Evolutionary conservation across 2,113 vertebrate species (phyloP).

Genomic region (Microcebus tavaratra): DNA sequence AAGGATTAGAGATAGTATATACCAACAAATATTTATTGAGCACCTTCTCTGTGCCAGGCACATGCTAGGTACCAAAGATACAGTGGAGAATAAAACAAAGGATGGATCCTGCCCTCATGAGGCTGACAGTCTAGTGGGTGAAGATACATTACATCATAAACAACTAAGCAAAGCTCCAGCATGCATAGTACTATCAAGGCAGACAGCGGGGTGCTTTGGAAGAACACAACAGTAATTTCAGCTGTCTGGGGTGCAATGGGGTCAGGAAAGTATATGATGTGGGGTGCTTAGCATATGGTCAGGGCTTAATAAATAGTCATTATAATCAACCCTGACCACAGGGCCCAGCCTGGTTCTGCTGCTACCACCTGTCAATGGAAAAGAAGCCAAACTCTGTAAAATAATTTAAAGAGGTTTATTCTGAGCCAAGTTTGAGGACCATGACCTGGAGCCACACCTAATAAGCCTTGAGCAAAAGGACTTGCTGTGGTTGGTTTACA

Average conservation of each 20-base stretch:
- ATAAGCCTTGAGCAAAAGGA: too few relatives aligned
- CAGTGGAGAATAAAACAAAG: not conserved
- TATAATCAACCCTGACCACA: not conserved
- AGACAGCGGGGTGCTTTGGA: not conserved
- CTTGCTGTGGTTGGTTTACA: too few relatives aligned
- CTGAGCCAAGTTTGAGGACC: too few relatives aligned
- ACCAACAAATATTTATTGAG: not conserved
- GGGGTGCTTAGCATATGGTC: not conserved
- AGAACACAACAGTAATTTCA: not conserved
- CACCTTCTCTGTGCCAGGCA: not conserved
- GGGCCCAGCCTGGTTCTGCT: not conserved
- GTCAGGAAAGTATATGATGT: not conserved
- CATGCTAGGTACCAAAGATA: not conserved
- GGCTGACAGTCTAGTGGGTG: not conserved
- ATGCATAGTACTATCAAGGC: not conserved
- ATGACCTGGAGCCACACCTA: too few relatives aligned
- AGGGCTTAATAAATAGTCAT: not conserved
- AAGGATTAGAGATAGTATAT: not conserved
- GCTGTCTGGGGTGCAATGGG: not conserved
- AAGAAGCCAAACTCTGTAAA: too few relatives aligned
- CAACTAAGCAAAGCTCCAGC: not conserved
- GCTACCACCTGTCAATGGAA: too few relatives aligned
- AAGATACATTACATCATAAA: not conserved
- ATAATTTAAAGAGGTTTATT: too few relatives aligned
- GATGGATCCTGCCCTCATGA: not conserved